Percentiles rank a stretch among this genome's conserved stretches.
These are phyloP conservation scores for Diachrysia chrysitis DNA, from an alignment of 2,888 invertebrate species.

Conservation along the genomic window DNA sequence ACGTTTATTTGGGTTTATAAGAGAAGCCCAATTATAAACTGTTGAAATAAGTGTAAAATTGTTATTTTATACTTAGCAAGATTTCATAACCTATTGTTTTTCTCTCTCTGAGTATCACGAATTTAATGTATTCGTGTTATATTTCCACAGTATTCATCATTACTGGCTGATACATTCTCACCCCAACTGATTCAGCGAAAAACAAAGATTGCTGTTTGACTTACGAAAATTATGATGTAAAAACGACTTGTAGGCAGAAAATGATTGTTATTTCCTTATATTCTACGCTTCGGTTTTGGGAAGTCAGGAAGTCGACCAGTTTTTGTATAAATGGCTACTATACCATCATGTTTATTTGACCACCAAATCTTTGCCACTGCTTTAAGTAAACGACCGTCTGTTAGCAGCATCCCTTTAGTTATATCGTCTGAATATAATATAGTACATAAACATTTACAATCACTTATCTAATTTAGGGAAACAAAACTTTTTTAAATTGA, in stretches of 20 bases:
- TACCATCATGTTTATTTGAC: background rate
- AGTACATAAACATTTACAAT: no score
- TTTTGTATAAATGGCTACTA: background rate
- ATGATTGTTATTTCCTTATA: conserved; percentile 40
- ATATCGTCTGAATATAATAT: no score
- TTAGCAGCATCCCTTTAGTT: no score
- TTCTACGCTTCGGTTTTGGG: conserved; percentile 2
- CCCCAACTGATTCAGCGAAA: conserved; percentile 70
- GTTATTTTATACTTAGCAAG: no score
- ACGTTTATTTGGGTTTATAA: no score
- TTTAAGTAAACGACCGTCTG: background rate
- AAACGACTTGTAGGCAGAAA: conserved; percentile 41
- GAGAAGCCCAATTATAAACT: no score
- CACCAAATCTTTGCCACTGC: background rate
- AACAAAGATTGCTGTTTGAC: conserved; percentile 58
- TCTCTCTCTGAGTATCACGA: background rate
- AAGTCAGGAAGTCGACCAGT: background rate
- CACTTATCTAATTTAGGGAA: no score
- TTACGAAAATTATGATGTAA: conserved; percentile 55
- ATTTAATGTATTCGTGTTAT: conserved; percentile 35
- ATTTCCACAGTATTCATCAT: conserved; percentile 29
- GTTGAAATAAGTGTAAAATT: no score
- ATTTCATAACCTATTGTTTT: background rate
- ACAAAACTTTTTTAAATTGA: no score
- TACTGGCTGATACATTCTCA: conserved; percentile 41